These are phyloP conservation scores for Apodemus speciosus DNA, from an alignment of 2,113 vertebrate genomes.

Conservation along the genomic window DNA sequence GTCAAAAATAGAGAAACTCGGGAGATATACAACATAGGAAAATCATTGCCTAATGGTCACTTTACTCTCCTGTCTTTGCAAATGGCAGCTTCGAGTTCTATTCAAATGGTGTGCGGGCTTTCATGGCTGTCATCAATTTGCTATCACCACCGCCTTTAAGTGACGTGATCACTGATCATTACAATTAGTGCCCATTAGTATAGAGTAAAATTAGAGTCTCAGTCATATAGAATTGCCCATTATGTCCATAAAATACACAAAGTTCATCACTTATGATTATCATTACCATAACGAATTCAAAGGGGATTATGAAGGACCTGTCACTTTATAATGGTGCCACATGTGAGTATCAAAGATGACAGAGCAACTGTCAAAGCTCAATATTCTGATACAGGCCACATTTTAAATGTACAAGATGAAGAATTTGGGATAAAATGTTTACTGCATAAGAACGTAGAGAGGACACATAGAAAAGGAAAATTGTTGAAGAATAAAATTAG, in stretches of 20 bases:
- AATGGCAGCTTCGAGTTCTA: conserved; percentile 78
- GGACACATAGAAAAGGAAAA: neutral
- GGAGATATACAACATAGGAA: neutral
- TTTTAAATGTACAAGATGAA: neutral
- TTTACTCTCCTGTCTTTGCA: conserved; percentile 73
- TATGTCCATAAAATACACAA: conserved; percentile 83
- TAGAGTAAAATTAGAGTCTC: conserved; percentile 85
- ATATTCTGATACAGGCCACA: conserved; percentile 56
- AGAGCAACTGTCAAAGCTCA: conserved; percentile 80
- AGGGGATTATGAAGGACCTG: conserved; percentile 83
- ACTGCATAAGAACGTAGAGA: neutral
- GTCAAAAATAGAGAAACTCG: neutral
- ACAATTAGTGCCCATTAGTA: conserved; percentile 85
- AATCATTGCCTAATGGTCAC: conserved; percentile 14
- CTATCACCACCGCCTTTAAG: conserved; percentile 84
- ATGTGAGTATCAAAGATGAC: conserved; percentile 80
- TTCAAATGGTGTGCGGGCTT: conserved; percentile 81
- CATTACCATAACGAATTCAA: conserved; percentile 81
- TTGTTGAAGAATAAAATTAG: neutral
- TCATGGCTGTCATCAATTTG: conserved; percentile 81
- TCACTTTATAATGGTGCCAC: conserved; percentile 81
- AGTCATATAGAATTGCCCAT: conserved; percentile 85
- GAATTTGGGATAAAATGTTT: neutral
- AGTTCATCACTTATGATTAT: conserved; percentile 86
- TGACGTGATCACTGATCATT: conserved; percentile 85